Conservation (phyloP, 2,113 vertebrate genomes). For the Dunckerocampus dactyliophorus region DNA sequence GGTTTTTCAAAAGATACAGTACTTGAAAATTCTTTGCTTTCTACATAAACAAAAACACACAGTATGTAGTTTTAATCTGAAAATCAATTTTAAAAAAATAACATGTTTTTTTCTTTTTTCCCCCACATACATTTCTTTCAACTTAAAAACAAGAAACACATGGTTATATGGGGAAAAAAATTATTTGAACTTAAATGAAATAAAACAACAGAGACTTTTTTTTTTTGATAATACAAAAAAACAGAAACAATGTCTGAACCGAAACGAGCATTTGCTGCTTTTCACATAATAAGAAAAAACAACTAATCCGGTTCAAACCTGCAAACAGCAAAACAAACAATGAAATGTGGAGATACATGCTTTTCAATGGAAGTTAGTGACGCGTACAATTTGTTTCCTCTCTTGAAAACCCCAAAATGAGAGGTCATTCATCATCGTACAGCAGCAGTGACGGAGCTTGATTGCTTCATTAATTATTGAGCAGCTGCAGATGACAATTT, state of each 20-base stretch:
- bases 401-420: not conserved
- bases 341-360: not conserved
- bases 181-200: no score
- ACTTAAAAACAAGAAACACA: not conserved
- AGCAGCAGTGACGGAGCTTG: not conserved
- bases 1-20: no score
- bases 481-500: constrained; percentile 20
- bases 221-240: no score
- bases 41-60: not conserved
- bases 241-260: no score
- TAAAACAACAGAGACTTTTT: no score
- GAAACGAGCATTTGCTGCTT: not conserved
- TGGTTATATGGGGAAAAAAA: no score
- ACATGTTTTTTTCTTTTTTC: no score
- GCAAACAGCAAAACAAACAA: not conserved
- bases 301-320: not conserved
- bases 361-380: no score
- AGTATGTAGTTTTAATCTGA: no score
- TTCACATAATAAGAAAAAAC: not conserved
- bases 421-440: not conserved
- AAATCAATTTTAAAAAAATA: not conserved
- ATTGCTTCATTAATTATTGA: constrained; percentile 27
- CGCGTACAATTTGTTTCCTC: not conserved
- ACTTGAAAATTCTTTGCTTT: not conserved
- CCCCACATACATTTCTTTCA: no score